Evolutionary conservation across 2,797 vertebrate genomes (phyloP).

Genomic region (Tenualosa ilisha): DNA sequence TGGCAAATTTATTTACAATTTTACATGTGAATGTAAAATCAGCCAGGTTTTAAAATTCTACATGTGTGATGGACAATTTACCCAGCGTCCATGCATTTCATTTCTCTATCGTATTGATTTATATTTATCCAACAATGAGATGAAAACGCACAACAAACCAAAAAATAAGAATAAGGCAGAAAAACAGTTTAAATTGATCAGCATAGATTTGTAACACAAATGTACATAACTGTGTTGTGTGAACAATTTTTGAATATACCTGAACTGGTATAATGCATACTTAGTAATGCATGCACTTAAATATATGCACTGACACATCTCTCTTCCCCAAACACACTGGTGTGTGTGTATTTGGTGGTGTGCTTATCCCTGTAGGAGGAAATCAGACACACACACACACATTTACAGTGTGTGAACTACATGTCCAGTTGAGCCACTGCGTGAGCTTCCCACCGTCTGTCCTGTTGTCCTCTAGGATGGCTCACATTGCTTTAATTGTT

Average conservation of each 20-base stretch:
- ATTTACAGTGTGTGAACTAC: not conserved
- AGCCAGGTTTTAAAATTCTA: no score
- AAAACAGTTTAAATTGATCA: not conserved
- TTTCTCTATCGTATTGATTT: no score
- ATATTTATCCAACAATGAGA: no score
- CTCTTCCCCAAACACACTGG: not conserved
- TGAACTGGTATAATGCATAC: not conserved
- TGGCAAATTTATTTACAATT: no score
- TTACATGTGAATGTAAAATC: no score
- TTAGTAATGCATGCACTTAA: not conserved
- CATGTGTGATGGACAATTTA: no score
- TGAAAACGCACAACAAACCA: no score
- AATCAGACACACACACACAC: slow-evolving; percentile 15
- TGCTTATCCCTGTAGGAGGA: not conserved
- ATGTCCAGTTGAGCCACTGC: no score
- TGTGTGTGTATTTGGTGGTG: not conserved
- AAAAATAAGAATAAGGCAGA: no score
- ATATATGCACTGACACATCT: no score
- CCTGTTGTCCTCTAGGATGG: not conserved
- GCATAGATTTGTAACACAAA: no score
- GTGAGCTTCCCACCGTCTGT: not conserved
- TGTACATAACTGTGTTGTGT: not conserved
- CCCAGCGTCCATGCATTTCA: no score
- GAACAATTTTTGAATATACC: not conserved
- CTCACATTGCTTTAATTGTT: not conserved